These are phyloP conservation scores for Sipha maydis DNA, from an alignment of 2,888 invertebrate genomes.

Conservation along the genomic window DNA sequence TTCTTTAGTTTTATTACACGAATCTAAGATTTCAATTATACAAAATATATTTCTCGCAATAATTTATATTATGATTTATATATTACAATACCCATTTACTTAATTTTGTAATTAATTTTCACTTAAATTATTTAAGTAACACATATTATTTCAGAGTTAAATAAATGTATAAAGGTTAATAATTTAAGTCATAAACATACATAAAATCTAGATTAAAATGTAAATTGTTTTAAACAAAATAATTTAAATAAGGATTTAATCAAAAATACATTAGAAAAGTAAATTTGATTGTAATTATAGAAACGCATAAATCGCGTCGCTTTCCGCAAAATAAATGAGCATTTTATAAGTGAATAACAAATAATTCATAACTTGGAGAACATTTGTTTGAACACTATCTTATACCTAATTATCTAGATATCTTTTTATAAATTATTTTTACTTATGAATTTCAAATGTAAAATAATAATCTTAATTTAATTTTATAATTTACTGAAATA, in stretches of 20 bases:
- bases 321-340: neutral
- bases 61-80: neutral
- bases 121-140: neutral
- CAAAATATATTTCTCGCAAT: neutral
- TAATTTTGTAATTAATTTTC: neutral
- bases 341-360: slow-evolving; percentile 15
- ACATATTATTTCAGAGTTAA: neutral
- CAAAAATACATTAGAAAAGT: slow-evolving; percentile 40
- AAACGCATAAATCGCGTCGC: slow-evolving; percentile 2
- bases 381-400: neutral
- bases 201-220: slow-evolving; percentile 7
- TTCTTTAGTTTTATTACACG: no score
- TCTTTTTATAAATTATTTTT: neutral
- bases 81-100: neutral
- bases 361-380: neutral
- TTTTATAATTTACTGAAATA: neutral
- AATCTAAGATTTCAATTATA: neutral
- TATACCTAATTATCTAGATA: slow-evolving; percentile 12
- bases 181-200: neutral
- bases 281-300: slow-evolving; percentile 29
- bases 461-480: neutral
- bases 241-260: slow-evolving; percentile 25
- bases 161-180: neutral
- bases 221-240: neutral
- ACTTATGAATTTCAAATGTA: slow-evolving; percentile 6